A percentile compares a stretch with the other conserved stretches of the same genome.
phyloP scores from a whole-genome alignment of 1,140 invertebrate genomes.

The Lethocerus indicus region DNA sequence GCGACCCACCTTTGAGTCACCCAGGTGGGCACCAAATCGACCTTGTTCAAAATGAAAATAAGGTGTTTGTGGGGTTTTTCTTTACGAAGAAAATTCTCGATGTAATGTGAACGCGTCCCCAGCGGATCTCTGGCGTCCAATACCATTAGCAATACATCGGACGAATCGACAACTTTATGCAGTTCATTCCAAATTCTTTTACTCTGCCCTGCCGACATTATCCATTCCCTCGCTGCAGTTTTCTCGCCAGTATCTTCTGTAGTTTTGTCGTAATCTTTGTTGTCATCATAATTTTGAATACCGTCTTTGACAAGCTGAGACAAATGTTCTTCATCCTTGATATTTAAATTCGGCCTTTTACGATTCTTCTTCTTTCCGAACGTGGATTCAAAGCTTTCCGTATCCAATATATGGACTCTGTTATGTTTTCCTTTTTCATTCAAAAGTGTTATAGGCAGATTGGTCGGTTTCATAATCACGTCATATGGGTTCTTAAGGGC shows the following conservation, averaged over 20 bases:
- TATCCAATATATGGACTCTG: conserved; percentile 87
- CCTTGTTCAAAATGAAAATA: conserved; percentile 90
- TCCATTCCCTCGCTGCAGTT: conserved; percentile 59
- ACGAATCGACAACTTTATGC: conserved; percentile 98
- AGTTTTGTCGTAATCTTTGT: conserved; percentile 65
- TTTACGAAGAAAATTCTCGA: conserved; percentile 63
- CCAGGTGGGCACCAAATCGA: conserved; percentile 91
- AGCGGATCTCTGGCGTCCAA: conserved; percentile 89
- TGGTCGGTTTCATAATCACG: conserved; percentile 92
- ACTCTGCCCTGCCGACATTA: conserved; percentile 86
- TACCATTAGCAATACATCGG: conserved; percentile 71
- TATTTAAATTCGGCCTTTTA: conserved; percentile 74
- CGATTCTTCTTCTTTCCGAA: conserved; percentile 90
- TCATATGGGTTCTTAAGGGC: conserved; percentile 93
- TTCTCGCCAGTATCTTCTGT: conserved; percentile 61
- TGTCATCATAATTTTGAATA: conserved; percentile 53
- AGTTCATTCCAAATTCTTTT: conserved; percentile 98
- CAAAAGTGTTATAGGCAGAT: conserved; percentile 82
- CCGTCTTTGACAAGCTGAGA: conserved; percentile 49
- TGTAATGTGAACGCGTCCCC: conserved; percentile 84
- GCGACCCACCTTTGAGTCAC: conserved; percentile 93
- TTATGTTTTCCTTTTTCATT: conserved; percentile 85
- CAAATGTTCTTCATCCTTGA: conserved; percentile 51
- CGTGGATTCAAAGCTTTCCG: conserved; percentile 81
- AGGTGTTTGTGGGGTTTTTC: conserved; percentile 89